These are phyloP conservation scores for Plebejus melissa DNA, from an alignment of 2,888 invertebrate species.

Conservation along the genomic window DNA sequence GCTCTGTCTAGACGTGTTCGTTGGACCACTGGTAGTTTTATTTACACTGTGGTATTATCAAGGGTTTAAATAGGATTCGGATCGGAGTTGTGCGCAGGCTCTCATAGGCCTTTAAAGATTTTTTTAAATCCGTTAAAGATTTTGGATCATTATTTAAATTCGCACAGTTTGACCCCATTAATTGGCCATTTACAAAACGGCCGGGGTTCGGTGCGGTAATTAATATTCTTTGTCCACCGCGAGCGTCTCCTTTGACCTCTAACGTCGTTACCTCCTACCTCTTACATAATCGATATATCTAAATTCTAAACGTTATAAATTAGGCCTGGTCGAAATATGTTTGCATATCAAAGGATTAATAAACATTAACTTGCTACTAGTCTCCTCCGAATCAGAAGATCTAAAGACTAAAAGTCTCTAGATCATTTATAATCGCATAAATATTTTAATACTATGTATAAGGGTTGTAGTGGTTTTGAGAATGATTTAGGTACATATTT, in stretches of 20 bases:
- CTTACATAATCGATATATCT: slow-evolving; percentile 25
- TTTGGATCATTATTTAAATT: slow-evolving; percentile 4
- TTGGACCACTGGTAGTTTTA: too few species aligned
- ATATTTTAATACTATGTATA: too few species aligned
- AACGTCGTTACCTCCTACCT: slow-evolving; percentile 19
- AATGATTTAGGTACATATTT: background rate
- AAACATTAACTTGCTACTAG: background rate
- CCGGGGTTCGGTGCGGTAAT: background rate
- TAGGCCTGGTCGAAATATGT: background rate
- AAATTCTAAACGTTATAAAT: background rate
- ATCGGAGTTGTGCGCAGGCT: background rate
- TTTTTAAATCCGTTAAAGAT: background rate
- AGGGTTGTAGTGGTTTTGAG: too few species aligned
- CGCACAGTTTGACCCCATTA: slow-evolving; percentile 11
- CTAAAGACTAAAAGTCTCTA: background rate
- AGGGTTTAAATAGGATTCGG: background rate
- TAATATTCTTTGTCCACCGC: slow-evolving; percentile 15
- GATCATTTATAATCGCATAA: background rate
- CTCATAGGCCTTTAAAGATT: background rate
- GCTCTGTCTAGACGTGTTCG: too few species aligned
- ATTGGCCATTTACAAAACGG: slow-evolving; percentile 2
- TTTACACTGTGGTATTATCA: background rate
- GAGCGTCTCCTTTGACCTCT: slow-evolving; percentile 15
- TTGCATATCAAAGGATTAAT: background rate
- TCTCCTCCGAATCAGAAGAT: background rate